Conservation (phyloP, 1,140 invertebrate species). For the Bombyx mandarina region DNA sequence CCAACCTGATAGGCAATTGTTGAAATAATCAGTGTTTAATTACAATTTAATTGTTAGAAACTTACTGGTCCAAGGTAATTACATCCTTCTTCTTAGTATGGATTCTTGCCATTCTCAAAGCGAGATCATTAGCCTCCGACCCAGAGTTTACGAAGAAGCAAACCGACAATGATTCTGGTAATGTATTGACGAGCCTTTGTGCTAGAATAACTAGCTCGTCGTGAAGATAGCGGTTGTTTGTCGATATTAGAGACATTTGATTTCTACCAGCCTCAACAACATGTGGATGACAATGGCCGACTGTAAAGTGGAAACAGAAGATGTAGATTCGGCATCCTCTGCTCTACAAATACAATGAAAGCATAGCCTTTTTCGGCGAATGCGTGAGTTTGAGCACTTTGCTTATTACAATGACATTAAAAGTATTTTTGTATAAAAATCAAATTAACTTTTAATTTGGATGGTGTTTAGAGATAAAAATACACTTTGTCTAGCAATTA, state of each 20-base stretch:
- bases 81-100: slow-evolving; percentile 92
- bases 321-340: not conserved
- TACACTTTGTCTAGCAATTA: too few species aligned
- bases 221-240: slow-evolving; percentile 96
- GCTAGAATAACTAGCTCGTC: slow-evolving; percentile 95
- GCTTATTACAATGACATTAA: too few species aligned
- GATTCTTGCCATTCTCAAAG: slow-evolving; percentile 89
- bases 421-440: too few species aligned
- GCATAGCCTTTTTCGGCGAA: too few species aligned
- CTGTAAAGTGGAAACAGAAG: slow-evolving; percentile 69
- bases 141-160: slow-evolving; percentile 99
- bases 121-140: slow-evolving; percentile 99
- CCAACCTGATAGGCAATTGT: too few species aligned
- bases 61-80: slow-evolving; percentile 97
- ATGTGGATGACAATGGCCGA: slow-evolving; percentile 96
- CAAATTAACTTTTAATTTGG: too few species aligned
- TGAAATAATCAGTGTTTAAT: too few species aligned
- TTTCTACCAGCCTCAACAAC: slow-evolving; percentile 90
- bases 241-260: slow-evolving; percentile 92
- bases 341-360: too few species aligned
- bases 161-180: slow-evolving; percentile 88
- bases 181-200: slow-evolving; percentile 83
- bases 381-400: too few species aligned
- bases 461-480: too few species aligned
- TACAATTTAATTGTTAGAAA: too few species aligned